These are phyloP conservation scores for Syritta pipiens DNA, from an alignment of 2,888 invertebrate species.

Conservation along the genomic window DNA sequence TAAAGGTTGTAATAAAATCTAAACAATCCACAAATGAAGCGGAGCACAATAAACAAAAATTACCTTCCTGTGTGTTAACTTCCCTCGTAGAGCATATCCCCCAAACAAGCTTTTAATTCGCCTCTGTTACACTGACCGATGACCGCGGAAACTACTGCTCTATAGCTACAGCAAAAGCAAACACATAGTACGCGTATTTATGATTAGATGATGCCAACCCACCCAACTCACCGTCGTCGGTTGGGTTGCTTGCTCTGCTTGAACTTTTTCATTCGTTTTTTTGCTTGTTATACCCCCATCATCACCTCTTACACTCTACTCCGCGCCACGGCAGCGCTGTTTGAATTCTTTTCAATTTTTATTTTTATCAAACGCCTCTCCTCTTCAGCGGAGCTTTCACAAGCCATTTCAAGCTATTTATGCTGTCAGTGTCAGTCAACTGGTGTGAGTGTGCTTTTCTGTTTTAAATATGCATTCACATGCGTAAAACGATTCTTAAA, in stretches of 20 bases:
- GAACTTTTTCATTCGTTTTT: constrained; percentile 19
- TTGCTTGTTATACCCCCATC: constrained; percentile 4
- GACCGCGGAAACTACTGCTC: constrained; percentile 37
- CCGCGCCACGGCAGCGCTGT: neutral
- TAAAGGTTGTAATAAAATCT: too few species aligned
- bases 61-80: too few species aligned
- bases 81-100: too few species aligned
- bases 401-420: constrained; percentile 20
- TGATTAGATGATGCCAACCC: constrained; percentile 29
- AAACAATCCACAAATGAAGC: too few species aligned
- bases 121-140: constrained; percentile 52
- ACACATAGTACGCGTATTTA: constrained; percentile 10
- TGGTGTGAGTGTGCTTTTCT: constrained; percentile 7
- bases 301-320: neutral
- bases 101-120: constrained; percentile 8
- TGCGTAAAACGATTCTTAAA: constrained; percentile 43
- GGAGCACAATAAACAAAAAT: too few species aligned
- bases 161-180: neutral
- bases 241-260: too few species aligned
- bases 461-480: constrained; percentile 25
- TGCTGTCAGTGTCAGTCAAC: constrained; percentile 8
- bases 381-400: constrained; percentile 20
- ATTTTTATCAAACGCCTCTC: constrained; percentile 26
- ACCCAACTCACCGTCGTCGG: too few species aligned
- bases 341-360: neutral